Percentiles rank a stretch among this genome's conserved stretches.
phyloP scores from a whole-genome alignment of 2,888 invertebrate genomes.

The Trilocha varians region DNA sequence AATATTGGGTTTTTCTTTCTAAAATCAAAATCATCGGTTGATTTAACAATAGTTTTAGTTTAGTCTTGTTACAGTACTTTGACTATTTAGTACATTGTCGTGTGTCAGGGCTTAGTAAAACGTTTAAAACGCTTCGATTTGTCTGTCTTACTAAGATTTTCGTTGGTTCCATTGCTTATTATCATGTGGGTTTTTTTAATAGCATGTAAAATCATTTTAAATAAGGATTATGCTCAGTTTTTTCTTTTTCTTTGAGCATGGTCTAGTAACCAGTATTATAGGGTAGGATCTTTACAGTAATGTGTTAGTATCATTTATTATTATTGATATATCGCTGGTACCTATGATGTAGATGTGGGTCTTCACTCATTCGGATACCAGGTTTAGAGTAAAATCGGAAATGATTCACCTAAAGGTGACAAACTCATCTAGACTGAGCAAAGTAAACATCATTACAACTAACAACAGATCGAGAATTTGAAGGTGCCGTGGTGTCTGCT shows the following conservation, averaged over 20 bases:
- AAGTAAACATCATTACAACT: not conserved
- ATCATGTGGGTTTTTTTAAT: slow-evolving; percentile 73
- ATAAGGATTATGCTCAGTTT: slow-evolving; percentile 37
- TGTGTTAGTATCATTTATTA: slow-evolving; percentile 24
- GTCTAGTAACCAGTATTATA: slow-evolving; percentile 12
- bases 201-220: slow-evolving; percentile 46
- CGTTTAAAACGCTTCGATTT: slow-evolving; percentile 32
- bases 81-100: slow-evolving; percentile 4
- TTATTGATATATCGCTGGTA: slow-evolving; percentile 32
- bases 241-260: slow-evolving; percentile 23
- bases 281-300: slow-evolving; percentile 10
- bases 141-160: slow-evolving; percentile 26
- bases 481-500: slow-evolving; percentile 50
- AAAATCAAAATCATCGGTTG: slow-evolving; percentile 20
- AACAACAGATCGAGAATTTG: slow-evolving; percentile 56
- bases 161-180: slow-evolving; percentile 49
- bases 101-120: slow-evolving; percentile 23
- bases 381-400: no score
- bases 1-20: slow-evolving; percentile 16
- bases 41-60: slow-evolving; percentile 11
- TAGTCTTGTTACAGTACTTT: slow-evolving; percentile 9
- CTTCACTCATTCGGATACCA: slow-evolving; percentile 71
- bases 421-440: not conserved
- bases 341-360: slow-evolving; percentile 35
- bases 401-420: not conserved